Evolutionary conservation across 1,140 invertebrate genomes (phyloP), one percentile per base, ranked within the genome.

Genomic region (Drosophila erecta): DNA sequence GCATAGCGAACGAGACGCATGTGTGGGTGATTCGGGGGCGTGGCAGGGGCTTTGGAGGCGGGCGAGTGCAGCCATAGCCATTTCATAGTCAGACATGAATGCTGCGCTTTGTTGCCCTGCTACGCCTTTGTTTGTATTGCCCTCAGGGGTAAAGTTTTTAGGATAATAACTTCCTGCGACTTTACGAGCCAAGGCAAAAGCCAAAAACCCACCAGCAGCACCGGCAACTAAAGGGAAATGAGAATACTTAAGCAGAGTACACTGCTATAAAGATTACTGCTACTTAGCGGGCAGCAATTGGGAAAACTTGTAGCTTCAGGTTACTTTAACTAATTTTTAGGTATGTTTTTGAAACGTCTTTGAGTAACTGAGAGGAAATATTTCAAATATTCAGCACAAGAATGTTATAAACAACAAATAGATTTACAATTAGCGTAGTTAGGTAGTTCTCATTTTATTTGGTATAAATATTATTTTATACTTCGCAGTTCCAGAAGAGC

Each of bases 111-210:
- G 83, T 87, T 87, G 83, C 79, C 74, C 49, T 83, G 83, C 84
- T 89, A 84, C 84, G 84, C 79, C 85, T 87, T 87, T 87, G 84
- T 85, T 90, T 90, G 86, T 90, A 90, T 90, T 90, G 78, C 78
- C 86, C 86, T 86, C 86, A 90, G 86, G 86, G 81, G 86, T 90
- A 90, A 90, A 90, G 86, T 90, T 90, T 90, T 90, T 90, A 90
- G 86, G 81, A 90, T 90, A 90, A 90, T 90, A 90, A 90, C 86
- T 90, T 90, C 86, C 86, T 90, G 86, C 81, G 86, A 86, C 86
- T 90, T 86, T 86, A 87, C 75, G 86, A 86, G 78, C 60, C 75
- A 86, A 81, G 75, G 51, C 79, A 61, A 86, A 87, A 78, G 66
- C 71, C 78, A 81, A 86, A 86, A 86, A 70, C 74, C 78, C 79